phyloP scores from a whole-genome alignment of 1,140 invertebrate genomes.

The Ooceraea biroi region DNA sequence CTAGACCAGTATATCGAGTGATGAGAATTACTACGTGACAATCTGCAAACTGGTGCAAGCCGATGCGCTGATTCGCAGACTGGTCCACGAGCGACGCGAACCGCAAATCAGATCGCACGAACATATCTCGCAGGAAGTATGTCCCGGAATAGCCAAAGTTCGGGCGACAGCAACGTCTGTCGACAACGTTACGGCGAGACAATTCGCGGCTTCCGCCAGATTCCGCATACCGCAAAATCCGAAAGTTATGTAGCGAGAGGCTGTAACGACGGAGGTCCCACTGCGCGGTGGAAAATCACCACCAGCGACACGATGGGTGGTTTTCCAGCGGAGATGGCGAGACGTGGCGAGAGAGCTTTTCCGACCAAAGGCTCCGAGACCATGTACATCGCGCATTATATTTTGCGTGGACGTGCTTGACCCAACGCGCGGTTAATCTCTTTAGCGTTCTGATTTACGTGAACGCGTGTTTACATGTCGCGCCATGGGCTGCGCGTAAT shows the following conservation, averaged over 20 bases:
- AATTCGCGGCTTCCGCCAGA: conserved; percentile 52
- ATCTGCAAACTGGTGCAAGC: too few species aligned
- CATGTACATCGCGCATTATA: background rate
- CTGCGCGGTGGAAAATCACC: conserved; percentile 12
- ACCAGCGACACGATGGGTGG: background rate
- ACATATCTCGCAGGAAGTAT: conserved; percentile 39
- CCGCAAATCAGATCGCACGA: conserved; percentile 54
- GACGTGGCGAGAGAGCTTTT: too few species aligned
- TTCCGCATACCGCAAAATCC: conserved; percentile 50
- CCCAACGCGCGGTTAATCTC: conserved; percentile 55
- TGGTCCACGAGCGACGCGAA: background rate
- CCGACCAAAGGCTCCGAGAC: background rate
- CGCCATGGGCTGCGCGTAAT: conserved; percentile 28
- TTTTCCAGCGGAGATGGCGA: conserved; percentile 6
- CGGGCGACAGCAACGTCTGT: conserved; percentile 36
- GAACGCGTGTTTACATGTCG: conserved; percentile 56
- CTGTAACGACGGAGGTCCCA: conserved; percentile 30
- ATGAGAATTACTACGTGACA: too few species aligned
- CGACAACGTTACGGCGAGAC: conserved; percentile 51
- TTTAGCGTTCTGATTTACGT: conserved; percentile 54
- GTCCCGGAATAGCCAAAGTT: conserved; percentile 39
- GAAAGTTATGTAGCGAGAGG: conserved; percentile 61
- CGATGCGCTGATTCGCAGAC: background rate
- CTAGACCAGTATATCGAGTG: too few species aligned
- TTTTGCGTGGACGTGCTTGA: conserved; percentile 42